These are phyloP conservation scores for Potamilus streckersoni DNA, from an alignment of 1,140 invertebrate genomes.

Conservation along the genomic window DNA sequence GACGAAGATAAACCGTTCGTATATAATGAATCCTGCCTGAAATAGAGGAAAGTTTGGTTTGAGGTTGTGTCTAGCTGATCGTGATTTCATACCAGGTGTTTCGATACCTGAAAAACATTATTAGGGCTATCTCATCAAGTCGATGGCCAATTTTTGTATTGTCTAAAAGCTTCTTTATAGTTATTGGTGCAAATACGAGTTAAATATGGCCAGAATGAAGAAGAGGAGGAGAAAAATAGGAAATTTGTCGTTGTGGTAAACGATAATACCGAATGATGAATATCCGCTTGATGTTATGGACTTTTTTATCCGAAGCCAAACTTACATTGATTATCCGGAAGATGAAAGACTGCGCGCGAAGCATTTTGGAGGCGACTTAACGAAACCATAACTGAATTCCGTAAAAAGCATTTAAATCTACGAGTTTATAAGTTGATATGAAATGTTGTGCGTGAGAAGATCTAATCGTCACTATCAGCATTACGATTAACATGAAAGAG, in stretches of 20 bases:
- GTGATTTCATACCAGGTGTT: slow-evolving; percentile 86
- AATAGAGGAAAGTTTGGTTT: slow-evolving; percentile 68
- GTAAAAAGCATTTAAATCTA: too few species aligned
- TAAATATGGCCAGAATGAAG: slow-evolving; percentile 73
- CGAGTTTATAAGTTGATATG: too few species aligned
- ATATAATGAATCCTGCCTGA: slow-evolving; percentile 2
- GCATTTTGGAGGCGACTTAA: slow-evolving; percentile 28
- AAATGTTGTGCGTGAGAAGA: too few species aligned
- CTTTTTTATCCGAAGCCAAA: slow-evolving; percentile 23
- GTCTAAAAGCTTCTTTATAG: slow-evolving; percentile 74
- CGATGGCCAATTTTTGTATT: slow-evolving; percentile 74
- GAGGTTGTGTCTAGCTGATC: slow-evolving; percentile 89
- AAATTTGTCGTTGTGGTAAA: slow-evolving; percentile 26
- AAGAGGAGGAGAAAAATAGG: slow-evolving; percentile 10
- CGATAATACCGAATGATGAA: slow-evolving; percentile 18
- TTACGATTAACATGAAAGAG: too few species aligned
- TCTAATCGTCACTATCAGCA: too few species aligned
- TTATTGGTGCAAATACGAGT: slow-evolving; percentile 77
- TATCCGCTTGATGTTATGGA: slow-evolving; percentile 28
- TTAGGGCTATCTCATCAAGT: slow-evolving; percentile 72
- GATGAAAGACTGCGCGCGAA: slow-evolving; percentile 3
- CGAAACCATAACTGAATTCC: not conserved
- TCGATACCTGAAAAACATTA: slow-evolving; percentile 75
- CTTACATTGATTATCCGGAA: slow-evolving; percentile 29
- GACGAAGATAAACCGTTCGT: slow-evolving; percentile 1